Percentiles rank a stretch among this genome's conserved stretches.
phyloP scores from a whole-genome alignment of 2,888 invertebrate genomes.

The Lepidochrysops patricia region DNA sequence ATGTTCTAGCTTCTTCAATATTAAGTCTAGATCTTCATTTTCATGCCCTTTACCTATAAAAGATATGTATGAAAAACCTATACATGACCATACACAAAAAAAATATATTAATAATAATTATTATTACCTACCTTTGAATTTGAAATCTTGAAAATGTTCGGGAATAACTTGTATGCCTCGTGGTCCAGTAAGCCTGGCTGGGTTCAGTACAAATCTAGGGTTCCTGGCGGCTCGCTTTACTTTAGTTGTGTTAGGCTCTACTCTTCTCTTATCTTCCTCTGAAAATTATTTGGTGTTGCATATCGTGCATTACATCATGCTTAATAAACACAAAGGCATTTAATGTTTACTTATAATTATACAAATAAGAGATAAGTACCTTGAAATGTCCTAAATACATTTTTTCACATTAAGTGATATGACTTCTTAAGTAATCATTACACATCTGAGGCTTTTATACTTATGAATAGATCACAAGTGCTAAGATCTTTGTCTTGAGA shows the following conservation, averaged over 20 bases:
- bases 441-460: no score
- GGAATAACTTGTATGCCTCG: slow-evolving; percentile 88
- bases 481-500: no score
- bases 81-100: background rate
- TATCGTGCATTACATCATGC: no score
- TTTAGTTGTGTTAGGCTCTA: slow-evolving; percentile 54
- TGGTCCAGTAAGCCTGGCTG: slow-evolving; percentile 81
- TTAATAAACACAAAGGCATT: no score
- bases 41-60: slow-evolving; percentile 82
- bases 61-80: background rate
- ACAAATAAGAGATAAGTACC: no score
- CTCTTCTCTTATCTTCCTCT: slow-evolving; percentile 60
- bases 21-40: slow-evolving; percentile 83
- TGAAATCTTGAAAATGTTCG: slow-evolving; percentile 85
- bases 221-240: slow-evolving; percentile 76
- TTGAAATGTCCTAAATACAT: no score
- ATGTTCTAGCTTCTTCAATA: slow-evolving; percentile 89
- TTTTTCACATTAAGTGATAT: no score
- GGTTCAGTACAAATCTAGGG: slow-evolving; percentile 79
- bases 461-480: no score
- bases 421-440: no score
- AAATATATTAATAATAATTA: slow-evolving; percentile 5
- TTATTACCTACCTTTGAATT: slow-evolving; percentile 79
- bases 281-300: slow-evolving; percentile 27
- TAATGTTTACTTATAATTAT: no score